Evolutionary conservation across 2,888 invertebrate species (phyloP), one percentile per base, ranked within the genome.

Genomic region (Drosophila buzzatii): DNA sequence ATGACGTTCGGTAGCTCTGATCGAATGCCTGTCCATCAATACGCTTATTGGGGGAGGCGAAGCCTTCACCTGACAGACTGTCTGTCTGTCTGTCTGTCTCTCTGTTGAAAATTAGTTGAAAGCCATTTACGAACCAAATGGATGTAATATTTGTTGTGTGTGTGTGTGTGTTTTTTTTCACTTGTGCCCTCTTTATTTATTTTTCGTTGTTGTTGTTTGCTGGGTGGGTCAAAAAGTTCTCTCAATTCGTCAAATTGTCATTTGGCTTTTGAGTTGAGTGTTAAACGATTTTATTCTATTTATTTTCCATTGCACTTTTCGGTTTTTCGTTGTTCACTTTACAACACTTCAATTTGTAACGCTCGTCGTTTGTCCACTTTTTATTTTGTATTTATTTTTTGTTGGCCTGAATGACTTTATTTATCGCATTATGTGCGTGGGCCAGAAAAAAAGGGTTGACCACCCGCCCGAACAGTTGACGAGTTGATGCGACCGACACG

Each of bases 251-350:
- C 74, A 75, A 78, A 80, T 84, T 86, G 85, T 85, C 87, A 72
- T 74, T 79, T 64, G 77, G 79, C 71, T 63, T 72, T 74, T 63
- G 64, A 71, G 67, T 68, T 65, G 73, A 73, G 79, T 79, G 82
- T 87, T 87, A 73, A 89, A 73, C 78, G 84, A 73, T 85, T 89
- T 90, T 72, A 82, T 85, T 81, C 68, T 80, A 79, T 90, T 83
- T 82, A 74, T 80, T 89, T 74, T 66, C 53, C 65, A 69, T 73
- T 81, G 75, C 85, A 84, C 85, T 79, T 78, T 84, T 76, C 60
- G 74, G 44, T 49, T 76, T 51, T 56, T 23, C 70, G 78, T 52
- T 77, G 80, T 73, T 73, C 84, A 78, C 58, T 81, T 81, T 58
- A 57, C 82, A 68, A 70, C 82, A 79, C 69, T 77, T 83, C 89